Evolutionary conservation across 2,797 vertebrate species (phyloP).

Genomic region (Galagoides demidoff): DNA sequence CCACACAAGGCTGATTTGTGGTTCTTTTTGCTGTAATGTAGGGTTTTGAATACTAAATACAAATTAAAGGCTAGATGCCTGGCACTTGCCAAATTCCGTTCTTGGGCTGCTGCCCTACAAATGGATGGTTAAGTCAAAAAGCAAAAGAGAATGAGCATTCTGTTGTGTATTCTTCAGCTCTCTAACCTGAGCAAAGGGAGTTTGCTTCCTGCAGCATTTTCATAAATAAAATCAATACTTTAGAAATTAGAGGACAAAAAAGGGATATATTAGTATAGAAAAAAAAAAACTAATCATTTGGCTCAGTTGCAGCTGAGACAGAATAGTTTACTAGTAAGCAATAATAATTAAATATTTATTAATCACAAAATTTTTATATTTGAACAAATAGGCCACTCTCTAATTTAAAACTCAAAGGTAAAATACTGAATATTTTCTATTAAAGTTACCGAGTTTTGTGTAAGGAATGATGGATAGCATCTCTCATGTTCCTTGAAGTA

Average conservation of each 20-base stretch:
- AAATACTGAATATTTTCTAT: neutral
- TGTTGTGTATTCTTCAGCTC: neutral
- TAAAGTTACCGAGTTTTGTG: neutral
- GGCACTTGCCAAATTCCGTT: neutral
- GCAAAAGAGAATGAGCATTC: neutral
- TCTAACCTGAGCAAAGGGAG: neutral
- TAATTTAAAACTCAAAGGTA: slow-evolving; percentile 13
- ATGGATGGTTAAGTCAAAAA: neutral
- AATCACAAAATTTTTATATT: neutral
- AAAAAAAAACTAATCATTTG: neutral
- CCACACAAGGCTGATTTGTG: neutral
- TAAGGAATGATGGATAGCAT: neutral
- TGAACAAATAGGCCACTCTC: neutral
- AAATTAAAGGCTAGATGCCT: neutral
- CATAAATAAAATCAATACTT: slow-evolving; percentile 39
- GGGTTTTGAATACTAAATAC: neutral
- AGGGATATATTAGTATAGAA: neutral
- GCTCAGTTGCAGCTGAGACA: neutral
- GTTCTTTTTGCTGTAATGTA: neutral
- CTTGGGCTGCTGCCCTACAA: neutral
- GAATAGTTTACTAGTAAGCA: neutral
- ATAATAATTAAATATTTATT: neutral
- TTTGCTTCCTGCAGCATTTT: slow-evolving; percentile 17
- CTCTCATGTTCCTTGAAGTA: neutral
- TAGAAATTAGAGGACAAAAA: slow-evolving; percentile 21